These are phyloP conservation scores for Ctenomys sociabilis DNA, from an alignment of 2,113 vertebrate species.

Conservation along the genomic window DNA sequence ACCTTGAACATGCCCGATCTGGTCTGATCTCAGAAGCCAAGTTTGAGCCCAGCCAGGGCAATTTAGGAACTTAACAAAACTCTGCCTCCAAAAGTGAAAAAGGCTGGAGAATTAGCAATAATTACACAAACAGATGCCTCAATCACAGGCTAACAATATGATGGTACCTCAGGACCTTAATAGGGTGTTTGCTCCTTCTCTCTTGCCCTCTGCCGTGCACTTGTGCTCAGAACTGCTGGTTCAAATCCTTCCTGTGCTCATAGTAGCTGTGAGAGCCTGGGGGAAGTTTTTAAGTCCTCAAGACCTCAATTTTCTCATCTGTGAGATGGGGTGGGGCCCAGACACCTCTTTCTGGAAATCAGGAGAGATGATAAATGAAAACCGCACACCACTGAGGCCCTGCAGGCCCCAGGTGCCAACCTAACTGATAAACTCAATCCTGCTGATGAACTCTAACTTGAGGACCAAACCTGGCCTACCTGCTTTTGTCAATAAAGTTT, in stretches of 20 bases:
- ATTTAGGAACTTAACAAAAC: not conserved
- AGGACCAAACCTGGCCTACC: not conserved
- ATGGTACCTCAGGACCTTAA: fast-evolving
- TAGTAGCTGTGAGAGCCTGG: not conserved
- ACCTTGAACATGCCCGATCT: too few species aligned
- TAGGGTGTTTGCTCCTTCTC: fast-evolving
- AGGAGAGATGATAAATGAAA: fast-evolving
- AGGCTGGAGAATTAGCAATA: not conserved
- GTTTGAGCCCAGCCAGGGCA: not conserved
- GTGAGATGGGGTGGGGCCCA: too few species aligned
- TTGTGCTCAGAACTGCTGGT: not conserved
- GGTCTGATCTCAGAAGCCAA: too few species aligned
- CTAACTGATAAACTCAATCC: too few species aligned
- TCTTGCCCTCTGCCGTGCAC: not conserved
- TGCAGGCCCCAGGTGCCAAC: not conserved
- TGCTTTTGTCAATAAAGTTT: slow-evolving; percentile 50
- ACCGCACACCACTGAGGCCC: not conserved
- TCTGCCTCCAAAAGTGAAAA: not conserved
- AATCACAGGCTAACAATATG: not conserved
- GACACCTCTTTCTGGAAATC: not conserved
- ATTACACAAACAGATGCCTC: fast-evolving
- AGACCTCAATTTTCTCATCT: not conserved
- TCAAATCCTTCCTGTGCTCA: not conserved
- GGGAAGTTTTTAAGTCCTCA: not conserved
- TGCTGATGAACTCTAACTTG: not conserved